Conservation (phyloP, 2,113 vertebrate species). For the Thalassarche chlororhynchos region DNA sequence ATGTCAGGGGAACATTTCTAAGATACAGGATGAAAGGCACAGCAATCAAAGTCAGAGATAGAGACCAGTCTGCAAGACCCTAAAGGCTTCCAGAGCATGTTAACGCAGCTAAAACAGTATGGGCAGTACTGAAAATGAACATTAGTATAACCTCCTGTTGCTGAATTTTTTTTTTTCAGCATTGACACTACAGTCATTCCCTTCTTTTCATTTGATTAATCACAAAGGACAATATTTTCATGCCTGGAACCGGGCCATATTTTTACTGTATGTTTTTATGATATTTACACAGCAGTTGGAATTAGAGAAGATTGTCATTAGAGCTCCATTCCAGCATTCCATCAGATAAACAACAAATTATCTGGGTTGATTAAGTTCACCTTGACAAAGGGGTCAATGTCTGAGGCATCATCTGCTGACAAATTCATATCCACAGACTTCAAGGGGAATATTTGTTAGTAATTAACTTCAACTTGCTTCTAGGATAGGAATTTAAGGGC, state of each 20-base stretch:
- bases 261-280: constrained; percentile 21
- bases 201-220: constrained; percentile 20
- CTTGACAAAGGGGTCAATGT: constrained; percentile 41
- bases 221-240: constrained; percentile 29
- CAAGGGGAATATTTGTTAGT: neutral
- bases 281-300: constrained; percentile 24
- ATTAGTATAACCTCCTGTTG: neutral
- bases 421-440: neutral
- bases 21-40: neutral
- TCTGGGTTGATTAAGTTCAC: constrained; percentile 42
- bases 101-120: neutral
- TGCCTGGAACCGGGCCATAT: neutral
- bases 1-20: neutral
- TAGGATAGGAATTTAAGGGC: neutral
- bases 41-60: neutral
- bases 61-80: neutral
- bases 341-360: constrained; percentile 45
- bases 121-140: neutral
- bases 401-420: neutral
- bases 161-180: neutral
- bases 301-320: constrained; percentile 21
- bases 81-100: neutral
- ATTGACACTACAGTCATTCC: neutral
- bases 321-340: constrained; percentile 16
- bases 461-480: constrained; percentile 6